Evolutionary conservation across 2,113 vertebrate genomes (phyloP), one percentile per base, ranked within the genome.

Genomic region (Anolis sagrei): DNA sequence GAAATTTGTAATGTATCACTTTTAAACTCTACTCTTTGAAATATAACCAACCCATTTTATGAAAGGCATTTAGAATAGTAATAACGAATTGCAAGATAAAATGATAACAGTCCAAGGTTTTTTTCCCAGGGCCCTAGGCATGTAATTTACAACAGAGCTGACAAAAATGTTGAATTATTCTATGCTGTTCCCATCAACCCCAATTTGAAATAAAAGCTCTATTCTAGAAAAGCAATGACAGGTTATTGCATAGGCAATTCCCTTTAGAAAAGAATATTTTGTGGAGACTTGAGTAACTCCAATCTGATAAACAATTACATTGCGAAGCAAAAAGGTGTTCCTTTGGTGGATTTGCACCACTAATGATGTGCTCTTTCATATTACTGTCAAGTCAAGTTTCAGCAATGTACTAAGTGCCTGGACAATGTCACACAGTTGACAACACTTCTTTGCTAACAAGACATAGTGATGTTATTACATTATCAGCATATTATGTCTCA

Each of bases 181-280:
- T 75, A 72, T 25, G 48, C 25, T 48, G 18, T 32, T 58, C 79
- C 68, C 32, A 18, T 8, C 58, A 58, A 86, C 82, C 48, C 83
- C 78, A 62, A 87, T 91, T 89, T 85, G 76, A 84, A 92, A 86
- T n/a, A 2, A 51, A 91, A 90, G 19, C 7, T 83, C 87, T 86
- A 83, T 62, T 58, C n/a, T 75, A 87, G 91, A 87, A 25, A 14
- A 84, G 87, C 77, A 86, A 90, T 39, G 10, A 49, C 21, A 61
- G 58, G 10, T 58, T 86, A 89, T 79, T 76, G 89, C 80, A 81
- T 87, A 88, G 86, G 89, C 86, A 92, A 62, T 25, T 87, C 49
- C 18, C 16, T 23, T 90, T 87, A 86, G 85, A 91, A 90, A 89
- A 27, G 0, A 0, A 0, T 51, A 23, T 85, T 83, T 58, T 79